A percentile compares a stretch with the other conserved stretches of the same genome.
These are phyloP conservation scores for Sphinx pinastri DNA, from an alignment of 2,888 invertebrate genomes.

Conservation along the genomic window DNA sequence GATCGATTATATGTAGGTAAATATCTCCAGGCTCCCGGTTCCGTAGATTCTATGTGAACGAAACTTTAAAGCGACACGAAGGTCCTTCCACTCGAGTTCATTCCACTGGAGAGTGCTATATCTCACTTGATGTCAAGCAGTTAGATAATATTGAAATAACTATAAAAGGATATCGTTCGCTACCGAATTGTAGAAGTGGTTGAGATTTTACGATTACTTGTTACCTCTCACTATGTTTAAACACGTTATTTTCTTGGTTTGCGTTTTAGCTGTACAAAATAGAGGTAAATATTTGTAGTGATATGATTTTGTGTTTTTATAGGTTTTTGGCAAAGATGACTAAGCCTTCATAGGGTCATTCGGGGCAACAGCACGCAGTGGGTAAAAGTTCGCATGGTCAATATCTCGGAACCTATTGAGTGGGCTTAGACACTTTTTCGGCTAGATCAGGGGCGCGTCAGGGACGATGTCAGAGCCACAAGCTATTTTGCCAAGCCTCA, in stretches of 20 bases:
- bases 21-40: neutral
- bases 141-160: constrained; percentile 19
- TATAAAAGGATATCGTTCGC: constrained; percentile 25
- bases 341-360: no score
- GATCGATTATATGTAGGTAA: neutral
- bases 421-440: no score
- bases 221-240: neutral
- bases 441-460: no score
- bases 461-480: no score
- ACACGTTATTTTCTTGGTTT: constrained; percentile 1
- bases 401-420: no score
- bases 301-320: no score
- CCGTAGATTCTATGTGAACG: constrained; percentile 18
- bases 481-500: no score
- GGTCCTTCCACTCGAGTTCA: constrained; percentile 32
- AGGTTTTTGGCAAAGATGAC: neutral
- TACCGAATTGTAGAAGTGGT: neutral
- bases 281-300: neutral
- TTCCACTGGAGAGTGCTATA: constrained; percentile 28
- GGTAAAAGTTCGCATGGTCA: no score
- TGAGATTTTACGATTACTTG: neutral
- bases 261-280: neutral
- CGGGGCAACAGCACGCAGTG: no score
- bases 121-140: constrained; percentile 26
- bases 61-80: constrained; percentile 26